Base-by-base conservation (phyloP, 2,888 invertebrate species). In the Cosmia pyralina region DNA sequence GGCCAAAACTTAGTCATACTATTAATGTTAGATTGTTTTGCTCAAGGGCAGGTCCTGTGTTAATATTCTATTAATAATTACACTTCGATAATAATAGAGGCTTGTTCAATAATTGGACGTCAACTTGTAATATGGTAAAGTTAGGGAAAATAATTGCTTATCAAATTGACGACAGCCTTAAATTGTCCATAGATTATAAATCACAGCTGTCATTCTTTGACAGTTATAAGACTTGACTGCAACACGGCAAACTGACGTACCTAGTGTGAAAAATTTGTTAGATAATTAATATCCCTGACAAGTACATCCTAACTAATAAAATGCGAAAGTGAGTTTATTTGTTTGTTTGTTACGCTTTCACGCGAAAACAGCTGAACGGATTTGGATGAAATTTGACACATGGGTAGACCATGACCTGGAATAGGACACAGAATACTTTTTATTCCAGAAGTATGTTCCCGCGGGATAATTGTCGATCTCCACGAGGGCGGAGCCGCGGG, bases 31-130 rank as follows among this genome's bases (percentile, higher is more conserved):
- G 70, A 86, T 74, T 44, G 72, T 72, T 68, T 62, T 62, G 84
- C 81, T 76, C 71, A 59, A 63, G 78, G 85, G 72, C 57, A 76
- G 70, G 74, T 50, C 57, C 50, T 64, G 38, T 64, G 55, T 79
- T 74, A 79, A 72, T 84, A 75, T 79, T 84, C 81, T 72, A 73
- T 79, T 82, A 34, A 77, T 85, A 80, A 85, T 85, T 85, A 71
- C 73, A 55, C 52, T 75, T 65, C 19, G 28, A 57, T 67, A 75
- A 77, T 77, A 80, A 70, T 72, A 59, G 62, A 72, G 62, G 68
- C 15, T 28, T 52, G 72, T 64, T 83, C 58, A 41, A 80, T 82
- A 69, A 67, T 71, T 83, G 58, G 48, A 57, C 41, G 55, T 52
- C 15, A 28, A 69, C 4, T 73, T 69, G 44, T 57, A 46, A 46